Evolutionary conservation across 2,113 vertebrate genomes (phyloP).

Genomic region (Picathartes gymnocephalus): DNA sequence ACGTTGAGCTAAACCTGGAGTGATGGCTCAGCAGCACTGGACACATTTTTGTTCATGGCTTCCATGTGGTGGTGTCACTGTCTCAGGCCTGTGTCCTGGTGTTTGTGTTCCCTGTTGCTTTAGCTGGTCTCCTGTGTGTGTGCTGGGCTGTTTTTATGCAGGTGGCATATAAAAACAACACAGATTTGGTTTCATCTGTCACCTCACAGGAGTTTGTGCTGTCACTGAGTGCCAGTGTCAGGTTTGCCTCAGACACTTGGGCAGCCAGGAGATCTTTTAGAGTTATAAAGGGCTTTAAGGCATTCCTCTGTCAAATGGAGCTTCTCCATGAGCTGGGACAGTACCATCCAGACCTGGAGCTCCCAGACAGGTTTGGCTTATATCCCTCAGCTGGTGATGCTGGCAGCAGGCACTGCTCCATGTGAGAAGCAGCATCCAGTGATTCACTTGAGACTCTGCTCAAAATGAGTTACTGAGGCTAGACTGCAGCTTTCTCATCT

Average conservation of each 20-base stretch:
- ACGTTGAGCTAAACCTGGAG: neutral
- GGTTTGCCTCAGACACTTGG: neutral
- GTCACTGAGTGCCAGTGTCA: neutral
- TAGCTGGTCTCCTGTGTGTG: neutral
- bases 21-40: neutral
- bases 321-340: neutral
- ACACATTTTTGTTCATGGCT: constrained; percentile 43
- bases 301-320: neutral
- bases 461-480: neutral
- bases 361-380: neutral
- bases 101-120: neutral
- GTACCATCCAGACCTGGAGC: neutral
- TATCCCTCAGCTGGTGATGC: neutral
- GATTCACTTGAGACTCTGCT: neutral
- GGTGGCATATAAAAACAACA: neutral
- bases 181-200: neutral
- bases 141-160: neutral
- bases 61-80: neutral
- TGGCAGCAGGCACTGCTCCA: neutral
- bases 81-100: neutral
- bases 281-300: neutral
- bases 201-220: neutral
- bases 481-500: neutral
- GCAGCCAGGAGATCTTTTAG: neutral
- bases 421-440: neutral